Percentiles rank a stretch among this genome's conserved stretches.
These are phyloP conservation scores for Malaclemys terrapin DNA, from an alignment of 2,113 vertebrate genomes.

Conservation along the genomic window DNA sequence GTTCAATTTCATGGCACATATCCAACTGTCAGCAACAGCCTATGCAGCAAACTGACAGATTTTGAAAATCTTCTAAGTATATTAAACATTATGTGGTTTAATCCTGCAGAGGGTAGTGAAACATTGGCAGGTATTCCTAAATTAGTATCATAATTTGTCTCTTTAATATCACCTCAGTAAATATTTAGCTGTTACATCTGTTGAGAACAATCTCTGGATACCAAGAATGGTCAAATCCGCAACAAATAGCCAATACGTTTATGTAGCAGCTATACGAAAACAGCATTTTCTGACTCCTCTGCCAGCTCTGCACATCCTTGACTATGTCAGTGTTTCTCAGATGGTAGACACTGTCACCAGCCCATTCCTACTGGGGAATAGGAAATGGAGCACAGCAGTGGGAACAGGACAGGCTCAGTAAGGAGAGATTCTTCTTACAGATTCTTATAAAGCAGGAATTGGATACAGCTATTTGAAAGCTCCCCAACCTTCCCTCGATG, in stretches of 20 bases:
- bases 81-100: background rate
- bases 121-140: background rate
- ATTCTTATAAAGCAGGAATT: background rate
- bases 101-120: background rate
- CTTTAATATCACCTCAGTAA: background rate
- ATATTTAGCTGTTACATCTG: background rate
- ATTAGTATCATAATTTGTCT: background rate
- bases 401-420: background rate
- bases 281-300: background rate
- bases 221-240: background rate
- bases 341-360: background rate
- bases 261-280: background rate
- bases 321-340: background rate
- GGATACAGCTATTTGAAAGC: background rate
- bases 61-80: background rate
- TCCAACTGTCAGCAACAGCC: background rate
- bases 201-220: background rate
- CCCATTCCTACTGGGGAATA: background rate
- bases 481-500: background rate
- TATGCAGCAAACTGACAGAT: background rate
- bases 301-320: background rate
- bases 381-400: background rate
- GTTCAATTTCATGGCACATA: background rate
- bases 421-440: background rate
- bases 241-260: background rate